Percentiles rank a stretch among this genome's conserved stretches.
These are phyloP conservation scores for Phasia obesa DNA, from an alignment of 2,888 invertebrate species.

Conservation along the genomic window DNA sequence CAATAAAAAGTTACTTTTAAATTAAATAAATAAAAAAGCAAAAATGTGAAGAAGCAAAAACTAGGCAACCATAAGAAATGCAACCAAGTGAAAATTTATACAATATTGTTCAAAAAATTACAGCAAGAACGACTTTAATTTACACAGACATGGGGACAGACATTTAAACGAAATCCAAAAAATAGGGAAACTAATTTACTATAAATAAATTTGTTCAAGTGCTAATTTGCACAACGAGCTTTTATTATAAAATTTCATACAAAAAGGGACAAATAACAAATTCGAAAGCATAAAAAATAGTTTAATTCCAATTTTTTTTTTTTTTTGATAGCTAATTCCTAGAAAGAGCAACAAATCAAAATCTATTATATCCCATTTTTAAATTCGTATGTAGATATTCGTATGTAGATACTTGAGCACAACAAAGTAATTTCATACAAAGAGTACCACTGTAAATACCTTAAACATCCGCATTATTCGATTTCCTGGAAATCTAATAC, in stretches of 20 bases:
- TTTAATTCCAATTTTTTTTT: no score
- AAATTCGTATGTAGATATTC: no score
- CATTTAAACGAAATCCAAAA: constrained; percentile 8
- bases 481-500: no score
- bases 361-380: no score
- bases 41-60: constrained; percentile 53
- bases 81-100: constrained; percentile 66
- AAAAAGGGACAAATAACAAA: constrained; percentile 15
- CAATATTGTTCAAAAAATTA: constrained; percentile 6
- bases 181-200: constrained; percentile 35
- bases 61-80: constrained; percentile 65
- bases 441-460: no score
- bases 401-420: no score
- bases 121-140: constrained; percentile 29
- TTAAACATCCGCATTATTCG: no score
- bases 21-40: constrained; percentile 41
- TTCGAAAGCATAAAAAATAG: not conserved
- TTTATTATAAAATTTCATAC: constrained; percentile 12
- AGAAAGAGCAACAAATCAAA: no score
- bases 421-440: no score
- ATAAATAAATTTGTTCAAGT: constrained; percentile 52
- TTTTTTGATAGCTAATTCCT: no score
- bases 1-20: constrained; percentile 54
- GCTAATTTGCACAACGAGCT: constrained; percentile 40
- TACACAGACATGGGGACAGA: constrained; percentile 8